Evolutionary conservation across 2,888 invertebrate species (phyloP).

Genomic region (Acronicta alni): DNA sequence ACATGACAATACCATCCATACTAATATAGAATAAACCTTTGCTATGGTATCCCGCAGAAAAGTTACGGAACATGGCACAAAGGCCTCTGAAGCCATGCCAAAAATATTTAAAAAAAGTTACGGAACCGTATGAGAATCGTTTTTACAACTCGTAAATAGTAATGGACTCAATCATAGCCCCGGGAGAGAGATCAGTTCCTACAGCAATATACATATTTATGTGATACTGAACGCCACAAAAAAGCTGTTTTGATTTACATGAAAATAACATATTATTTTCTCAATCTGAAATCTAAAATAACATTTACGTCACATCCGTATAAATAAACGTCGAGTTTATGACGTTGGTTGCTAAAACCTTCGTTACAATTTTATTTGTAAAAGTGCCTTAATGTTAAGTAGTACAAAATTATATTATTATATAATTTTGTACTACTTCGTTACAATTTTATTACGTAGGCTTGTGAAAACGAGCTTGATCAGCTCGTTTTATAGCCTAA

Average conservation of each 20-base stretch:
- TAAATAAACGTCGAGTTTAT: not conserved
- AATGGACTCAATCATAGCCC: constrained; percentile 69
- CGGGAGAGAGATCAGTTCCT: constrained; percentile 27
- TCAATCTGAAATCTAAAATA: constrained; percentile 11
- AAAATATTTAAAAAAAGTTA: too few species aligned
- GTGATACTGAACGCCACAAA: constrained; percentile 5
- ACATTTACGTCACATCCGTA: constrained; percentile 1
- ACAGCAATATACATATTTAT: constrained; percentile 30
- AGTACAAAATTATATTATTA: too few species aligned
- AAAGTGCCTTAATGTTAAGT: too few species aligned
- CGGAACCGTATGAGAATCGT: constrained; percentile 66
- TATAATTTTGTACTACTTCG: too few species aligned
- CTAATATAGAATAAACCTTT: constrained; percentile 50
- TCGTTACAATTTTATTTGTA: too few species aligned
- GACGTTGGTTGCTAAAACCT: too few species aligned
- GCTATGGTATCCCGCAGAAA: constrained; percentile 66
- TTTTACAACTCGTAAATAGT: constrained; percentile 78
- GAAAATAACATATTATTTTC: constrained; percentile 17
- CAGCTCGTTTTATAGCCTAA: too few species aligned
- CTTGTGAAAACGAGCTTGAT: too few species aligned
- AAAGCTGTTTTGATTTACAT: constrained; percentile 13
- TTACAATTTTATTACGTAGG: too few species aligned
- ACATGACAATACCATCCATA: too few species aligned
- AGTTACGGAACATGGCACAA: constrained; percentile 55
- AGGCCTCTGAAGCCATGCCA: too few species aligned